Evolutionary conservation across 35 echinoderm and acorn worm genomes (phyloP).

Genomic region (Apostichopus californicus): DNA sequence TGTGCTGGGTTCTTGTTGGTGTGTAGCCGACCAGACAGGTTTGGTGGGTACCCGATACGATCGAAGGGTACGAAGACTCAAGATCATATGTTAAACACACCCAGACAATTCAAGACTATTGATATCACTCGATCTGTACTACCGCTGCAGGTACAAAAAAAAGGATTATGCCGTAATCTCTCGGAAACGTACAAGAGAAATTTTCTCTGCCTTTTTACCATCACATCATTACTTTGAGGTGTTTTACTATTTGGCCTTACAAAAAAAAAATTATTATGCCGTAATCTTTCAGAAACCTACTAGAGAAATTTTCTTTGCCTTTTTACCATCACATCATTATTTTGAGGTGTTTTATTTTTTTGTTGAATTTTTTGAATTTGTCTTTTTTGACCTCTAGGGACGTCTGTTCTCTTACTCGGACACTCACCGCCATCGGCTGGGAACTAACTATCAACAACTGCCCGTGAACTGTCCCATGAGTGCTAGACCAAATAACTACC

Average conservation of each 20-base stretch:
- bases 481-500: constrained; percentile 82
- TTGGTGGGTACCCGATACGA: too few relatives aligned
- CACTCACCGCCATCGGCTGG: constrained; percentile 91
- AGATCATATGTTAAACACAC: too few relatives aligned
- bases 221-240: too few relatives aligned
- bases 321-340: not conserved
- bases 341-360: not conserved
- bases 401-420: constrained; percentile 94
- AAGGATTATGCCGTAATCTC: not conserved
- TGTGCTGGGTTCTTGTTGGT: too few relatives aligned
- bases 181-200: not conserved
- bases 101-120: too few relatives aligned
- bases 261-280: too few relatives aligned
- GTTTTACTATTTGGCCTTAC: too few relatives aligned
- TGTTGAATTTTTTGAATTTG: not conserved
- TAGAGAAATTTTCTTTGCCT: not conserved
- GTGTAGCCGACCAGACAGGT: too few relatives aligned
- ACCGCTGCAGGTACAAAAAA: too few relatives aligned
- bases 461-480: constrained; percentile 94
- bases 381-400: constrained; percentile 61
- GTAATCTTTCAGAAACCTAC: too few relatives aligned
- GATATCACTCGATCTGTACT: too few relatives aligned
- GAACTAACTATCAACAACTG: constrained; percentile 95
- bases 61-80: too few relatives aligned
- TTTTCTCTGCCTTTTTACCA: not conserved